Evolutionary conservation across 2,113 vertebrate species (phyloP), one percentile per base, ranked within the genome.

Genomic region (Perca fluviatilis): DNA sequence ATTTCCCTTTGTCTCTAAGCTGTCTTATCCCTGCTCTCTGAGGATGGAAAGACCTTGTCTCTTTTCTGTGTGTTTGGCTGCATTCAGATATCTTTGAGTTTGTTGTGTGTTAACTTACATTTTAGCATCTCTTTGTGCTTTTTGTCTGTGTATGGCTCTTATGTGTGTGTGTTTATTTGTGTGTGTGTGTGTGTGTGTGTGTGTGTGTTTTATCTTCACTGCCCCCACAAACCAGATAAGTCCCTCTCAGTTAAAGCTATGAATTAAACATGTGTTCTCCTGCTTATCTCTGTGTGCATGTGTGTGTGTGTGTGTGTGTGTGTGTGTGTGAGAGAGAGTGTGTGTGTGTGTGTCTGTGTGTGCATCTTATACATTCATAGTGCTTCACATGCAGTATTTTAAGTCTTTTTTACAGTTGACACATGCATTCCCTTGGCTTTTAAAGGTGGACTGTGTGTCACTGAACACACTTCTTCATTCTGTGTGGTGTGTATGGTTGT

Each of bases 221-320:
- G 30, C 49, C 75, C 57, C 57, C 50, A 49, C 47, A 74, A 61
- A 85, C 60, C 74, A 80, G 87, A 86, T 78, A 69, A 79, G 23
- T 67, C 49, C 72, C 66, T 64, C 73, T 80, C 73, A 77, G 68
- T 80, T 62, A 66, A 56, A 69, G 47, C 77, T 23, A 83, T 85
- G 74, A 90, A 75, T 86, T 79, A 82, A 86, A 87, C 77, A 81
- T 79, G 71, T 74, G 36, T 57, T 79, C 51, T 40, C 75, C 74
- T 69, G 33, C 80, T 76, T 87, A 79, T 84, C 65, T 76, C 4
- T 75, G 9, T 62, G 63, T 53, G 27, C 3, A 7, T 62, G 2
- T 53, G 27, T 63, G n/a, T 51, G 13, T 27, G 15, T 43, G 9
- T 25, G 54, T 57, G 10, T 63, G 47, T 64, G 49, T 54, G 30